These are phyloP conservation scores for Orcinus orca DNA, from an alignment of 2,113 vertebrate species.

Conservation along the genomic window DNA sequence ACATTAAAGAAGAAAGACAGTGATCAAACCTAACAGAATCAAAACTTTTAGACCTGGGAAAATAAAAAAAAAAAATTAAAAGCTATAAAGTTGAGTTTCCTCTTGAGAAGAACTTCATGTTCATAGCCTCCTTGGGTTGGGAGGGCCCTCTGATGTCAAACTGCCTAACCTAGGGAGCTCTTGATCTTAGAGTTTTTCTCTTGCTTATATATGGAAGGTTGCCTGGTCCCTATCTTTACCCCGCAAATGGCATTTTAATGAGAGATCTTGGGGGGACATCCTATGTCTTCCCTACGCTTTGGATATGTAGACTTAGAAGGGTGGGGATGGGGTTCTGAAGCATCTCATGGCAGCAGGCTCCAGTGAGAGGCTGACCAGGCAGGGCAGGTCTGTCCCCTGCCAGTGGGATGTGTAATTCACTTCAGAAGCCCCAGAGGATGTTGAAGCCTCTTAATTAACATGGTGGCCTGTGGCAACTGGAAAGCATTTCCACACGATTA, in stretches of 20 bases:
- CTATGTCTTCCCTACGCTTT: neutral
- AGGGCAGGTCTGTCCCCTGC: neutral
- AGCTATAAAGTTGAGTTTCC: neutral
- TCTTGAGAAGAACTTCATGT: neutral
- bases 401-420: neutral
- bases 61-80: neutral
- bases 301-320: neutral
- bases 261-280: neutral
- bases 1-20: slow-evolving; percentile 58
- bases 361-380: neutral
- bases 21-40: slow-evolving; percentile 18
- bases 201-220: neutral
- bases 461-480: slow-evolving; percentile 63
- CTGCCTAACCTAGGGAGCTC: neutral
- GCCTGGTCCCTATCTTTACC: neutral
- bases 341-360: neutral
- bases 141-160: neutral
- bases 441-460: slow-evolving; percentile 62
- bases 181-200: neutral
- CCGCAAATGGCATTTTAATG: neutral
- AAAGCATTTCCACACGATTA: slow-evolving; percentile 62
- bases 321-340: neutral
- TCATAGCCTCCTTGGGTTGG: neutral
- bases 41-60: slow-evolving; percentile 21
- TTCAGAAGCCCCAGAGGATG: slow-evolving; percentile 15